Conservation (phyloP, 37 sponge, comb jelly and placozoan species). For the Hexactinellida sp. region DNA sequence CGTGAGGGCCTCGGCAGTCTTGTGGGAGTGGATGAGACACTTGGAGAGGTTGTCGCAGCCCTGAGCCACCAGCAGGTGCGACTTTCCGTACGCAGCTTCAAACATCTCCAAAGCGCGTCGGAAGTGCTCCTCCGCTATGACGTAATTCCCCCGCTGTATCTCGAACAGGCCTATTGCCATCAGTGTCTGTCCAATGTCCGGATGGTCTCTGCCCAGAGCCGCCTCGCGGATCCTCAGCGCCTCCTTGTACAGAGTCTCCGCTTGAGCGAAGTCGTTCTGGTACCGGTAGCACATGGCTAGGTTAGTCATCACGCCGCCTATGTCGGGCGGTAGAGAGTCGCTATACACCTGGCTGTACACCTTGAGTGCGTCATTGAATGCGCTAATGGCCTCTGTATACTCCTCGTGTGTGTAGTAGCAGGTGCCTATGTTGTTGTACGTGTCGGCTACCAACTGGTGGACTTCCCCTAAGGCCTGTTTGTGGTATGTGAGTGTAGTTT, state of each 20-base stretch:
- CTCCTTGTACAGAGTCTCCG: not conserved
- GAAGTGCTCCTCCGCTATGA: not conserved
- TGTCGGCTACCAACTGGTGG: not conserved
- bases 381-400: not conserved
- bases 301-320: not conserved
- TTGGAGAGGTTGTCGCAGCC: not conserved
- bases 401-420: not conserved
- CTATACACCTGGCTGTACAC: not conserved
- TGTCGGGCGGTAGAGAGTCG: not conserved
- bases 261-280: not conserved
- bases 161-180: not conserved
- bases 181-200: not conserved
- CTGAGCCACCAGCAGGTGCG: not conserved
- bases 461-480: not conserved
- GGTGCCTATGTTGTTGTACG: not conserved
- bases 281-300: not conserved
- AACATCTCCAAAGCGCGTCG: not conserved
- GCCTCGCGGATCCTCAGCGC: not conserved
- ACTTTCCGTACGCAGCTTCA: slow-evolving; percentile 6
- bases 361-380: not conserved
- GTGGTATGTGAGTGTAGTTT: not conserved
- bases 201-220: not conserved
- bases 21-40: not conserved
- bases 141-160: not conserved
- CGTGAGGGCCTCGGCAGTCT: not conserved